Evolutionary conservation across 2,797 vertebrate species (phyloP), one percentile per base, ranked within the genome.

Genomic region (Falco columbarius): DNA sequence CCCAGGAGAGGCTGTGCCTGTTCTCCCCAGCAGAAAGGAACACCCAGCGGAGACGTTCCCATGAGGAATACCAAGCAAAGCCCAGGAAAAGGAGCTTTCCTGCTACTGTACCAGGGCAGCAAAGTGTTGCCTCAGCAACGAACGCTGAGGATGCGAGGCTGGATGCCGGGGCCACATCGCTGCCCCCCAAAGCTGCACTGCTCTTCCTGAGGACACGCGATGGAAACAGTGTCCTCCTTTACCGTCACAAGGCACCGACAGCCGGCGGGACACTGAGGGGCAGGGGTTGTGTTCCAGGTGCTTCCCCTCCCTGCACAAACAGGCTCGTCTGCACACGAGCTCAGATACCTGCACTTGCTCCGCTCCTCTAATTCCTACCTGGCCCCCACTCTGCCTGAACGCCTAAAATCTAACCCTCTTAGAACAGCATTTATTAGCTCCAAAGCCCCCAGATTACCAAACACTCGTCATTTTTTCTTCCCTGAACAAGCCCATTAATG

Each of bases 321-420:
- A 2, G 32, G 13, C 32, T 46, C 7, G 20, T 14, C 14, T 5
- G 1, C 36, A 4, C 30, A 1, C 0, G 3, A 29, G 79, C 30
- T 10, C 8, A 15, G 46, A 8, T 36, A 16, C 29, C 1, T 19
- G 1, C 26, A 1, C 38, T 8, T 12, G 15, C 61, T 40, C 61
- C 24, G 61, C 71, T 66, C 52, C 42, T 29, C 81, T 19, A 3
- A 10, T 4, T 49, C 20, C 3, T 5, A 15, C 14, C 51, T 7
- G 40, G 58, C 40, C 68, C 15, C 81, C 19, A 1, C 58, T 46
- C 68, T 7, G 59, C 49, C 14, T 18, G 21, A 73, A 18, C 59
- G 55, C 6, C 49, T 36, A 26, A 44, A 42, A 30, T 16, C 66
- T 2, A 9, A 49, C 32, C 82, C 30, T 34, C 38, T 29, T 6